Base-by-base conservation (phyloP, 2,113 vertebrate genomes). In the Odobenus rosmarus region DNA sequence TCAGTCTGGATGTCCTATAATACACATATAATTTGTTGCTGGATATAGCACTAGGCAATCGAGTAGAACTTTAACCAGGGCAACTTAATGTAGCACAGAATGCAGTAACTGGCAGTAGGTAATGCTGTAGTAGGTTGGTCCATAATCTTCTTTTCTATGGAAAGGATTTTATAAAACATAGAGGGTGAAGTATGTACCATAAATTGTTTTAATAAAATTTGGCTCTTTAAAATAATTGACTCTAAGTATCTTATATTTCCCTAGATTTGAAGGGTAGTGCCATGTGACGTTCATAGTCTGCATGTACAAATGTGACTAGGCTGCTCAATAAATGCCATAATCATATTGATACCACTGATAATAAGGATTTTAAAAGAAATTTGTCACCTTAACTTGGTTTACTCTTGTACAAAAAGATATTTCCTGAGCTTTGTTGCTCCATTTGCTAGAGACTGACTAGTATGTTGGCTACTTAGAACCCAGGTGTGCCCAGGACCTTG, bases 11-110 rank as follows among this genome's bases (percentile, higher is more conserved):
- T 93, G 96, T 96, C 97, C 97, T 94, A 93, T 93, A 88, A 95
- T 94, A 95, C 96, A 80, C 91, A 59, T 91, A 72, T 95, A 96
- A 93, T 98, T 98, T 98, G 98, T 98, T 94, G 96, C 96, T 92
- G 96, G 96, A 88, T 97, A 94, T 53, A 97, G 82, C 51, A 86
- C 55, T 18, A 82, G 97, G 93, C 84, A 93, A 72, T 83, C 89
- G 19, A 85, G 4, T 46, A 79, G 55, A 80, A 77, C 74, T 90
- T 79, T 28, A 84, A 80, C 26, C 31, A 76, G 55, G 83, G 83
- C 62, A 61, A 69, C 7, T 72, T 92, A 82, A 64, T 46, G 14
- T 1, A 26, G 46, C 51, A 53, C 36, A 90, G 74, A 86, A 62
- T 5, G 13, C 23, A 24, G n/a, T 46, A 31, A 61, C 36, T 84